A percentile compares a stretch with the other conserved stretches of the same genome.
Conservation (phyloP, 2,797 vertebrate genomes). For the Molossus molossus region DNA sequence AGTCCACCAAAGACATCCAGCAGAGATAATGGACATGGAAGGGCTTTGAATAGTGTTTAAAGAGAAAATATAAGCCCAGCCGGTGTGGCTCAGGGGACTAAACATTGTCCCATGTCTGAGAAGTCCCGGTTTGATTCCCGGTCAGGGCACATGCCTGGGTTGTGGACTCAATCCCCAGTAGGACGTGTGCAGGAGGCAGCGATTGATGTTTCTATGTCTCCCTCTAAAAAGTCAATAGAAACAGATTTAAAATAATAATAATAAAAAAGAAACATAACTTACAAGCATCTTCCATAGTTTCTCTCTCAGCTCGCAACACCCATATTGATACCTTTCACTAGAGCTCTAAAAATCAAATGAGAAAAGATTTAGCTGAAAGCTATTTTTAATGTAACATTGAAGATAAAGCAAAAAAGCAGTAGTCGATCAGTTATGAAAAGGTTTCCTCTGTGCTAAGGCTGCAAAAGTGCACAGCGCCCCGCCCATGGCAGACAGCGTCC, state of each 20-base stretch:
- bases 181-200: too few relatives aligned
- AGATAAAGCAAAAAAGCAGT: not conserved
- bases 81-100: too few relatives aligned
- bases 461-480: not conserved
- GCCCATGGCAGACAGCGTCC: not conserved
- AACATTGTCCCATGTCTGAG: too few relatives aligned
- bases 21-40: not conserved
- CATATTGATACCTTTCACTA: not conserved
- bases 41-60: conserved; percentile 24
- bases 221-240: too few relatives aligned
- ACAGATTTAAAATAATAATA: too few relatives aligned
- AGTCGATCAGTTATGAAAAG: not conserved
- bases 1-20: not conserved
- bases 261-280: conserved; percentile 41
- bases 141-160: too few relatives aligned
- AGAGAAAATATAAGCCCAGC: not conserved
- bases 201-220: too few relatives aligned
- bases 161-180: too few relatives aligned
- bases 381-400: conserved; percentile 34
- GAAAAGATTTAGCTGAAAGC: conserved; percentile 35
- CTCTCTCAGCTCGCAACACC: not conserved
- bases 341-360: not conserved
- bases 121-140: too few relatives aligned
- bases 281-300: not conserved
- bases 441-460: not conserved